These are phyloP conservation scores for Phrynocephalus versicolor DNA, from an alignment of 2,113 vertebrate species.

Conservation along the genomic window DNA sequence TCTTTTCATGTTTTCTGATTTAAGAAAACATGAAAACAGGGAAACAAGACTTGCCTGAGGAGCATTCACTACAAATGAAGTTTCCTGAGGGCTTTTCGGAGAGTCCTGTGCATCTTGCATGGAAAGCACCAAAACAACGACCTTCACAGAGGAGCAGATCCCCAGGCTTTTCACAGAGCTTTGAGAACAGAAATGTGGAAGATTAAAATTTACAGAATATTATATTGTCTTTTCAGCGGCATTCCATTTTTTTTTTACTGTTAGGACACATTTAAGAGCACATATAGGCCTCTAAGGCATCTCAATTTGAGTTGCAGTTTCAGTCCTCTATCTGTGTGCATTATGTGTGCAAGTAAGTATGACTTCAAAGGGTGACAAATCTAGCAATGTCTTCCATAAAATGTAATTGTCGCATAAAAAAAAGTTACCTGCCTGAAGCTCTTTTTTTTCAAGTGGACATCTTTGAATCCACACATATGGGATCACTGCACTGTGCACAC, in stretches of 20 bases:
- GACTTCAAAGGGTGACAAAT: no score
- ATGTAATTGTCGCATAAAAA: no score
- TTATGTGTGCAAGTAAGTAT: no score
- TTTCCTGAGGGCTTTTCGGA: constrained; percentile 80
- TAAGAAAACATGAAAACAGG: neutral
- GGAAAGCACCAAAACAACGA: constrained; percentile 90
- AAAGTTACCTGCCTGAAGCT: no score
- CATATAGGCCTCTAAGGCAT: no score
- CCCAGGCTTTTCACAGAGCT: constrained; percentile 91
- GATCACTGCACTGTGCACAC: no score
- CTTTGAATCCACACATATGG: no score
- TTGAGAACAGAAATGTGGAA: constrained; percentile 61
- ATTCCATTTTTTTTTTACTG: constrained; percentile 38
- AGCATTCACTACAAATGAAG: constrained; percentile 87
- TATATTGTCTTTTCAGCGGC: constrained; percentile 33
- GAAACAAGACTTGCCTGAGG: constrained; percentile 86
- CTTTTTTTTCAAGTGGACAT: no score
- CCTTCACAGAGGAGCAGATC: constrained; percentile 91
- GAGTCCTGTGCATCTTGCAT: constrained; percentile 86
- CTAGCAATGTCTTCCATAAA: no score
- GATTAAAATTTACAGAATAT: constrained; percentile 49
- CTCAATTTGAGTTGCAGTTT: no score
- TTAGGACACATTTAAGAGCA: neutral
- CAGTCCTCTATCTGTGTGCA: no score
- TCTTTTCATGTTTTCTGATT: no score